Conservation (phyloP, 1,140 invertebrate genomes). For the Amyelois transitella region DNA sequence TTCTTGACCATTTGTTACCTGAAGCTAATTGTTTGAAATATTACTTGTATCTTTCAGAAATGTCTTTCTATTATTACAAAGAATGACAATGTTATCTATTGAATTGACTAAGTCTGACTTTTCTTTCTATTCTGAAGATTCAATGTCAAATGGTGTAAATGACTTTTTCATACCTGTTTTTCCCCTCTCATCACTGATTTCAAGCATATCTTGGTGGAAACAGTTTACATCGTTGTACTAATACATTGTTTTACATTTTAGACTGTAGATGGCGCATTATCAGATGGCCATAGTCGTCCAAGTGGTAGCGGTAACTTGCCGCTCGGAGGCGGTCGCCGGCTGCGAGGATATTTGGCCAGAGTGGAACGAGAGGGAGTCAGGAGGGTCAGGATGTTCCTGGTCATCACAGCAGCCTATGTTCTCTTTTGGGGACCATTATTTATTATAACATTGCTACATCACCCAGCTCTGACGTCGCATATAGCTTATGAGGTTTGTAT, state of each 20-base stretch:
- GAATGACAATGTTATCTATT: too few species aligned
- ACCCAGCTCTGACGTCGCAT: slow-evolving; percentile 81
- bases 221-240: neutral
- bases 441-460: slow-evolving; percentile 85
- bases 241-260: slow-evolving; percentile 17
- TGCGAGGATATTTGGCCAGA: slow-evolving; percentile 84
- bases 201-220: neutral
- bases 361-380: slow-evolving; percentile 87
- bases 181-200: too few species aligned
- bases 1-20: too few species aligned
- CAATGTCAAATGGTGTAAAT: too few species aligned
- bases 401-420: slow-evolving; percentile 88
- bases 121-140: too few species aligned
- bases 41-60: too few species aligned
- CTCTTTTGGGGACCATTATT: slow-evolving; percentile 93
- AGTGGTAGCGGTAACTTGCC: slow-evolving; percentile 61
- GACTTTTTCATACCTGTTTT: too few species aligned
- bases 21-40: too few species aligned
- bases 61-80: too few species aligned
- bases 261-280: slow-evolving; percentile 61
- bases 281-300: slow-evolving; percentile 45
- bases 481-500: slow-evolving; percentile 80
- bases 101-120: too few species aligned
- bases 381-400: slow-evolving; percentile 88
- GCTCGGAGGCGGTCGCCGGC: slow-evolving; percentile 82